These are phyloP conservation scores for Myocastor coypus DNA, from an alignment of 2,113 vertebrate species.

Conservation along the genomic window DNA sequence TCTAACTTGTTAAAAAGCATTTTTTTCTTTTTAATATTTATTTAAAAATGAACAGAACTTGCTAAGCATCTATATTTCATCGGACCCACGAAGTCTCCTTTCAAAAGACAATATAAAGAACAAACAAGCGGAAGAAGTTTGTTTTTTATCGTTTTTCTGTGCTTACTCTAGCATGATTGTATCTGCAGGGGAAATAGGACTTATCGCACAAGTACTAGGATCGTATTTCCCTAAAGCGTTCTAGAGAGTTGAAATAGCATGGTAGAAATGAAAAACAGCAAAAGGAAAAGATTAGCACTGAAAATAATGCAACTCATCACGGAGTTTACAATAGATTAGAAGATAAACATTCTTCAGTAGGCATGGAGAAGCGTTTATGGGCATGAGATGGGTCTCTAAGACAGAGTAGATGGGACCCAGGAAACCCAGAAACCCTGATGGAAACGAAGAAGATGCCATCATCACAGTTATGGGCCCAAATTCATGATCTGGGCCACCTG, in stretches of 20 bases:
- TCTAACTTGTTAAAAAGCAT: slow-evolving; percentile 28
- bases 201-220: neutral
- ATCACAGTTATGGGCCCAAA: too few relatives aligned
- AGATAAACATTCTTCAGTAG: neutral
- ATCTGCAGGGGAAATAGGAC: neutral
- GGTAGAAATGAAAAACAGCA: slow-evolving; percentile 35
- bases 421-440: neutral
- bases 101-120: neutral
- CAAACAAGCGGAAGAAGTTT: slow-evolving; percentile 8
- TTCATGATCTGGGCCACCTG: neutral
- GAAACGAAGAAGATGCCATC: neutral
- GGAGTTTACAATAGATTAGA: slow-evolving; percentile 3
- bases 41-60: slow-evolving; percentile 22
- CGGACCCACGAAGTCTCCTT: neutral
- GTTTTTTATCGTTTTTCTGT: neutral
- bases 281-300: neutral
- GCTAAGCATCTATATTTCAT: slow-evolving; percentile 1
- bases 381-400: neutral
- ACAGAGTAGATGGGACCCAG: neutral
- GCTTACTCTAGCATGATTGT: neutral
- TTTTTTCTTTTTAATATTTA: neutral
- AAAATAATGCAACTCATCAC: neutral
- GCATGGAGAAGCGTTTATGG: neutral
- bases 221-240: neutral
- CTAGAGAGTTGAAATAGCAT: neutral